A percentile compares a stretch with the other conserved stretches of the same genome.
These are phyloP conservation scores for Podilymbus podiceps DNA, from an alignment of 2,113 vertebrate genomes.

Conservation along the genomic window DNA sequence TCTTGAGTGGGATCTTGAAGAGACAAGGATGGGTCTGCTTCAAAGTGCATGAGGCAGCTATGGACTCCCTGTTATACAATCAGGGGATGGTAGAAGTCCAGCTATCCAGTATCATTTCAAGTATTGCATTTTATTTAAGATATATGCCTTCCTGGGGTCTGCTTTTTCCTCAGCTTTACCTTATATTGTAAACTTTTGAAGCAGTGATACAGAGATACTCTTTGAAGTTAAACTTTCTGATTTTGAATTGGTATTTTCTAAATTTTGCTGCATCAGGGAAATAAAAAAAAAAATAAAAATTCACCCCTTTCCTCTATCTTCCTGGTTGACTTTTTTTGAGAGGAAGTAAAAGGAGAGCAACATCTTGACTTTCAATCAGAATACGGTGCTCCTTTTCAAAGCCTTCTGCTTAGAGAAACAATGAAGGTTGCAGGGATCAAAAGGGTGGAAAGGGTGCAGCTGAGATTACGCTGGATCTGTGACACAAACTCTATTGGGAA, in stretches of 20 bases:
- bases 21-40: not conserved
- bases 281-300: no score
- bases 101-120: not conserved
- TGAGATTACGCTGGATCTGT: not conserved
- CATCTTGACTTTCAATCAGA: not conserved
- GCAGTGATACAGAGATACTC: not conserved
- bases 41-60: not conserved
- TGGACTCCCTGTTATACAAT: not conserved
- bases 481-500: not conserved
- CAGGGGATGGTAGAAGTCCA: not conserved
- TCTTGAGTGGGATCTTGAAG: not conserved
- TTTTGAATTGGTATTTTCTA: not conserved
- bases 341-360: not conserved
- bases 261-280: not conserved
- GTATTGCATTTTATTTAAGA: not conserved
- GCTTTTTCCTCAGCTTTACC: not conserved
- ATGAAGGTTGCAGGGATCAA: not conserved
- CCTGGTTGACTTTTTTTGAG: not conserved
- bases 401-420: not conserved
- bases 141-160: not conserved
- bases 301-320: not conserved
- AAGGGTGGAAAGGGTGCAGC: not conserved
- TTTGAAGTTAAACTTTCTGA: not conserved
- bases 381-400: not conserved
- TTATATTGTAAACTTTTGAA: not conserved